phyloP scores from a whole-genome alignment of 2,888 invertebrate species.

The Dynastes maya region DNA sequence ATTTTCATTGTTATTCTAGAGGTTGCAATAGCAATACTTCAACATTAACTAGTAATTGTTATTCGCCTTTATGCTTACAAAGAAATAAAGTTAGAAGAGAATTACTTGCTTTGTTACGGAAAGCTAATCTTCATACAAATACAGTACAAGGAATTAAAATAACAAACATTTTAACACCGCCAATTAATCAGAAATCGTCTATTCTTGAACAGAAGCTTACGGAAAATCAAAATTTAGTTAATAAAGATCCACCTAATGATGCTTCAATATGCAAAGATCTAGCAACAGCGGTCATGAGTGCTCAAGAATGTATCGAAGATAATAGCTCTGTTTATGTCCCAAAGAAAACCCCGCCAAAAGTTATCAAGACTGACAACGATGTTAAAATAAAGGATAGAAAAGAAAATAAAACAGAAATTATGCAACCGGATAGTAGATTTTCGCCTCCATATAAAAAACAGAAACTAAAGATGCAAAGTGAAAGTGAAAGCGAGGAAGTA shows the following conservation, averaged over 20 bases:
- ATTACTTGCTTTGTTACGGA: conserved; percentile 76
- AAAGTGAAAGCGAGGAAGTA: conserved; percentile 64
- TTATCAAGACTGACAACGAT: conserved; percentile 49
- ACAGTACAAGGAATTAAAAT: conserved; percentile 71
- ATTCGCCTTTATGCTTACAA: conserved; percentile 87
- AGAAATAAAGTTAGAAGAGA: conserved; percentile 82
- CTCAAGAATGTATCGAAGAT: conserved; percentile 77
- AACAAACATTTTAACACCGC: conserved; percentile 61
- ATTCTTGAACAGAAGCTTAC: conserved; percentile 82
- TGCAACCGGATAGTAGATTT: conserved; percentile 54
- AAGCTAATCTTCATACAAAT: conserved; percentile 75
- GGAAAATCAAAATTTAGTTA: conserved; percentile 63
- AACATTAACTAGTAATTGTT: conserved; percentile 77
- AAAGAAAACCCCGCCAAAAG: conserved; percentile 53
- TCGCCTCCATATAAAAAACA: conserved; percentile 59
- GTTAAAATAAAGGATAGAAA: conserved; percentile 58
- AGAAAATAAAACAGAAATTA: conserved; percentile 62
- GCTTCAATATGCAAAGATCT: conserved; percentile 77
- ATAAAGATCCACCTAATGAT: conserved; percentile 63
- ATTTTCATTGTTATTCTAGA: conserved; percentile 81
- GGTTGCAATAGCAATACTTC: conserved; percentile 76
- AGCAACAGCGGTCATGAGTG: conserved; percentile 75
- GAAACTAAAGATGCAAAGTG: conserved; percentile 62
- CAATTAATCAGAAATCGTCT: conserved; percentile 70
- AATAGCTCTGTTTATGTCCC: conserved; percentile 65